Conservation (phyloP, 2,113 vertebrate species). For the Grus americana region DNA sequence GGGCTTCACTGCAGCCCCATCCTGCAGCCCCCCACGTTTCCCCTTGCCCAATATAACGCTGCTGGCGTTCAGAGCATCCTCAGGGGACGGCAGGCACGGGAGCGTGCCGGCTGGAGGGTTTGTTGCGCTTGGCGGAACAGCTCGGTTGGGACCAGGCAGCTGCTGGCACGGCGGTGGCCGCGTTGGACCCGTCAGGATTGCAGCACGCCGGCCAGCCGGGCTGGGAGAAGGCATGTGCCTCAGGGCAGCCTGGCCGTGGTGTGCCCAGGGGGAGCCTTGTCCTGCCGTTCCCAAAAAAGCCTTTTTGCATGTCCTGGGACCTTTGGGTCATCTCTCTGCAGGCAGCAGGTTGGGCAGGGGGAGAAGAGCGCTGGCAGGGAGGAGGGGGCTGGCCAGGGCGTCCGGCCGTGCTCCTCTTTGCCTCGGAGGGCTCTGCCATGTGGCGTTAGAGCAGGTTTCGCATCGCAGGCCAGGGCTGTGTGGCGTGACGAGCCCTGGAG, state of each 20-base stretch:
- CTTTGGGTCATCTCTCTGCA: not conserved
- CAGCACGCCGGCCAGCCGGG: fast-evolving
- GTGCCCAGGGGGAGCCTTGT: not conserved
- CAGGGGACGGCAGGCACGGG: not conserved
- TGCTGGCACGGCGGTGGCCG: too few relatives aligned
- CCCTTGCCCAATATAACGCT: not conserved
- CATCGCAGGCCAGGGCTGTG: not conserved
- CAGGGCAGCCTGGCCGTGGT: not conserved
- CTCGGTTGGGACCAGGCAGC: not conserved
- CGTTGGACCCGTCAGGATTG: not conserved
- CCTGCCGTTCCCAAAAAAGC: not conserved
- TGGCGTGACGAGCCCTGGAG: not conserved
- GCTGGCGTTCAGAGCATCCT: not conserved
- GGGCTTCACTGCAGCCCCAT: not conserved
- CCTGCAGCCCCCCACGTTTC: not conserved
- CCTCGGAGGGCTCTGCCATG: fast-evolving
- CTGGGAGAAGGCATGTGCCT: not conserved
- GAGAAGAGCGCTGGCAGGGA: not conserved
- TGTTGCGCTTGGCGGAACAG: not conserved
- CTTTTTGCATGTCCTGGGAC: not conserved
- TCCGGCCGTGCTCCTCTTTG: fast-evolving
- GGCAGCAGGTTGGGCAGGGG: not conserved
- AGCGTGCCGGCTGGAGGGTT: not conserved
- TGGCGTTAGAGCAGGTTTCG: not conserved
- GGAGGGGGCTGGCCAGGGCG: not conserved